Percentiles rank a stretch among this genome's conserved stretches.
Conservation (phyloP, 2,797 vertebrate genomes). For the Enteromius paludinosus region DNA sequence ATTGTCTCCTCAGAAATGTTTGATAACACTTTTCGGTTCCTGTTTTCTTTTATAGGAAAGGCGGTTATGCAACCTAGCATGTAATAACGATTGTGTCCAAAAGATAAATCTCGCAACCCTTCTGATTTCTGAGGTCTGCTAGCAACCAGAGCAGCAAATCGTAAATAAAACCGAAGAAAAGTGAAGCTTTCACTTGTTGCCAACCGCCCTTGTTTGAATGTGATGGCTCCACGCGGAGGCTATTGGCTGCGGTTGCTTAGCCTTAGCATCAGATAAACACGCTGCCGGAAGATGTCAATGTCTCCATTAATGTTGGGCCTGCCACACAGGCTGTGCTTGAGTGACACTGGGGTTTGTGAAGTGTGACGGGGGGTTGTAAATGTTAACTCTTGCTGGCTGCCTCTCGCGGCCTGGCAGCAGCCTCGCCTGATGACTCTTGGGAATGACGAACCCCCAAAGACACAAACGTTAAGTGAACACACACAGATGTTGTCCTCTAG, state of each 20-base stretch:
- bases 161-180: slow-evolving; percentile 64
- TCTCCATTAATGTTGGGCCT: slow-evolving; percentile 80
- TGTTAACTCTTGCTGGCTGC: slow-evolving; percentile 75
- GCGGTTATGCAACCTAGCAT: slow-evolving; percentile 66
- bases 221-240: slow-evolving; percentile 69
- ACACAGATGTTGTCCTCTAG: slow-evolving; percentile 61
- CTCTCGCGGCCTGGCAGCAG: slow-evolving; percentile 67
- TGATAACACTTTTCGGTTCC: slow-evolving; percentile 58
- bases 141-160: slow-evolving; percentile 20
- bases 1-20: slow-evolving; percentile 58
- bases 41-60: slow-evolving; percentile 59
- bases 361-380: slow-evolving; percentile 79
- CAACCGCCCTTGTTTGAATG: slow-evolving; percentile 68
- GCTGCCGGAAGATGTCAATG: slow-evolving; percentile 79
- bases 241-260: slow-evolving; percentile 74
- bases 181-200: slow-evolving; percentile 59
- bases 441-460: slow-evolving; percentile 61
- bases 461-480: slow-evolving; percentile 64
- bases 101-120: slow-evolving; percentile 47
- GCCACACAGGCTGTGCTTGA: slow-evolving; percentile 76
- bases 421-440: slow-evolving; percentile 69
- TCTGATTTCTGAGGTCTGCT: slow-evolving; percentile 68
- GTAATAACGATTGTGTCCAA: slow-evolving; percentile 60
- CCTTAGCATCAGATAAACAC: slow-evolving; percentile 80
- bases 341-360: slow-evolving; percentile 77